A percentile compares a stretch with the other conserved stretches of the same genome.
Evolutionary conservation across 2,113 vertebrate species (phyloP).

Genomic region (Helogale parvula): DNA sequence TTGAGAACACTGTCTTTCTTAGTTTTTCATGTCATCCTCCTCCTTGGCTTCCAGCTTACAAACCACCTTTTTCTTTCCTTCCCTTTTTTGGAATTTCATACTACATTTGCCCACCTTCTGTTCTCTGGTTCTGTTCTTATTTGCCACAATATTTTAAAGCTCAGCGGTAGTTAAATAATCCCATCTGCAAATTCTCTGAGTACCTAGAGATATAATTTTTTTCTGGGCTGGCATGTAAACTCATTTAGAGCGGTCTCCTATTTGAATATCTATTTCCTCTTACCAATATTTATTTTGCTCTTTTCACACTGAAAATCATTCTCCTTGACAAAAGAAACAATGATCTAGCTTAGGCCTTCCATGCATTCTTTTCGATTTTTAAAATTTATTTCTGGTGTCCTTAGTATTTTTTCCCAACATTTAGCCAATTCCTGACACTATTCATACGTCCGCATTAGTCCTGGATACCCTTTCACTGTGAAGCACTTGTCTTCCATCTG

Average conservation of each 20-base stretch:
- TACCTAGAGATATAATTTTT: neutral
- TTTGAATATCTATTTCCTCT: constrained; percentile 36
- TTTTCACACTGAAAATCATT: constrained; percentile 57
- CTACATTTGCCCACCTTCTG: constrained; percentile 24
- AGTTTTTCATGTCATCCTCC: neutral
- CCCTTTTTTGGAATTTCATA: neutral
- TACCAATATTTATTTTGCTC: constrained; percentile 64
- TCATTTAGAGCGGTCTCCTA: constrained; percentile 8
- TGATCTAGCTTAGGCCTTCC: neutral
- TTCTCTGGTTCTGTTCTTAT: constrained; percentile 4
- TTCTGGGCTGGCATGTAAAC: constrained; percentile 1
- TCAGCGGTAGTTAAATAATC: neutral
- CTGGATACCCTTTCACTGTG: neutral
- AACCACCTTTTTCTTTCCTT: neutral
- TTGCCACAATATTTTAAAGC: constrained; percentile 40
- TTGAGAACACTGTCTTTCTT: neutral
- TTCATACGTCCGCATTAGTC: neutral
- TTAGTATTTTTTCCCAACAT: neutral
- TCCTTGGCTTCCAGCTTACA: neutral
- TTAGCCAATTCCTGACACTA: neutral
- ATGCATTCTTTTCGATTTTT: neutral
- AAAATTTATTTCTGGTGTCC: neutral
- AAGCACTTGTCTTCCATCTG: neutral
- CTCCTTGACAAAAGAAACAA: constrained; percentile 3
- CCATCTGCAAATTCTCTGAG: constrained; percentile 40